phyloP scores from a whole-genome alignment of 1,140 invertebrate genomes.

The Musca vetustissima region DNA sequence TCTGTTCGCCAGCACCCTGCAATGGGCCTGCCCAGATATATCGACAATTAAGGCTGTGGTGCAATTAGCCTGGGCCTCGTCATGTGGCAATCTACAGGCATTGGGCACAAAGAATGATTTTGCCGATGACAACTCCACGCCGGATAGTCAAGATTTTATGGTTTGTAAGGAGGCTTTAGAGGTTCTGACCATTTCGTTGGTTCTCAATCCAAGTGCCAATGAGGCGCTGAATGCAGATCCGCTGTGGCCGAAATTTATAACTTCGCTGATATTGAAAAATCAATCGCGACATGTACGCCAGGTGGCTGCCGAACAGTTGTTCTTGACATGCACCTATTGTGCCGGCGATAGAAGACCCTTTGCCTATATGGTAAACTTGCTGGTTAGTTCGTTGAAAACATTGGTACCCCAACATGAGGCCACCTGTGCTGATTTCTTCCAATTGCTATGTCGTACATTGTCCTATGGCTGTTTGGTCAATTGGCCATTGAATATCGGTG shows the following conservation, averaged over 20 bases:
- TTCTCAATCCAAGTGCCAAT: conserved; percentile 79
- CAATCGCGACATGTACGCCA: conserved; percentile 71
- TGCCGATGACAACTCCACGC: conserved; percentile 61
- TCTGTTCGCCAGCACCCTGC: conserved; percentile 61
- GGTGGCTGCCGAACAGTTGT: conserved; percentile 80
- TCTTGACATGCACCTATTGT: conserved; percentile 74
- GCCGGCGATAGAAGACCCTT: conserved; percentile 63
- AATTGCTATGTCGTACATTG: conserved; percentile 74
- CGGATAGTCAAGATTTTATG: conserved; percentile 67
- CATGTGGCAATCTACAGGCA: conserved; percentile 69
- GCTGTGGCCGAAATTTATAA: conserved; percentile 82
- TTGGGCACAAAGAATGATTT: conserved; percentile 54
- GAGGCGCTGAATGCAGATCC: conserved; percentile 73
- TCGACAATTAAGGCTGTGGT: conserved; percentile 71
- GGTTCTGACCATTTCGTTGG: conserved; percentile 84
- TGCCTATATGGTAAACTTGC: conserved; percentile 72
- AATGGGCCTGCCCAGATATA: conserved; percentile 68
- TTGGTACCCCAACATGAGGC: conserved; percentile 75
- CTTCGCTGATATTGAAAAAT: conserved; percentile 84
- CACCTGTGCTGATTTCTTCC: conserved; percentile 73
- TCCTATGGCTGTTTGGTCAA: conserved; percentile 72
- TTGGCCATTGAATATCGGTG: conserved; percentile 69
- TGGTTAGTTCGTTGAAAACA: conserved; percentile 76
- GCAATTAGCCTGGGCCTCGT: conserved; percentile 77
- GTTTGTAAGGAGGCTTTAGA: conserved; percentile 92